Percentiles rank a stretch among this genome's conserved stretches.
Conservation (phyloP, 2,888 invertebrate species). For the Biston betularia region DNA sequence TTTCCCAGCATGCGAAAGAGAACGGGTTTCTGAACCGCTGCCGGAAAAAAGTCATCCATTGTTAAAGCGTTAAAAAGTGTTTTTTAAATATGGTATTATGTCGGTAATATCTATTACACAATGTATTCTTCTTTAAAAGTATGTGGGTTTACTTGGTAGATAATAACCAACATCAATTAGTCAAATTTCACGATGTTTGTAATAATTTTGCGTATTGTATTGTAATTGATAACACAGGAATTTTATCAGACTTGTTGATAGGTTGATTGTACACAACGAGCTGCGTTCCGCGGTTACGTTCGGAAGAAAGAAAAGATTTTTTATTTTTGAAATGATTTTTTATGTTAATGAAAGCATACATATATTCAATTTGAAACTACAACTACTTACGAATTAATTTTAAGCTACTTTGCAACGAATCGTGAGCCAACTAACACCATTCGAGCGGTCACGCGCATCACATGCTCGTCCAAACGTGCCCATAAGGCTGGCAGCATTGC, state of each 20-base stretch:
- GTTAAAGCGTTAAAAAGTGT: conserved; percentile 20
- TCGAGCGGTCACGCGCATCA: too few relatives aligned
- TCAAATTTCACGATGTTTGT: neutral
- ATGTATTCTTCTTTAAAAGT: neutral
- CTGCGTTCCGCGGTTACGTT: neutral
- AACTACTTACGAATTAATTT: too few relatives aligned
- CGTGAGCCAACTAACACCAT: too few relatives aligned
- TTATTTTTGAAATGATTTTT: too few relatives aligned
- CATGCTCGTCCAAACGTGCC: too few relatives aligned
- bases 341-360: too few relatives aligned
- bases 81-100: conserved; percentile 15
- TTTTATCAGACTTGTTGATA: conserved; percentile 1
- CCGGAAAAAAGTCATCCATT: conserved; percentile 9
- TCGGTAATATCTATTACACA: neutral
- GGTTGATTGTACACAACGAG: neutral
- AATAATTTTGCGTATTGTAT: neutral
- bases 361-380: too few relatives aligned
- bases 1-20: conserved; percentile 2
- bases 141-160: too few relatives aligned
- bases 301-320: too few relatives aligned
- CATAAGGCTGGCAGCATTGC: too few relatives aligned
- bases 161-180: too few relatives aligned
- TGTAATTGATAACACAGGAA: conserved; percentile 3
- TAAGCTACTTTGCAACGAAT: too few relatives aligned
- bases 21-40: conserved; percentile 12